Conservation (phyloP, 2,888 invertebrate species). For the Dioctria rufipes region DNA sequence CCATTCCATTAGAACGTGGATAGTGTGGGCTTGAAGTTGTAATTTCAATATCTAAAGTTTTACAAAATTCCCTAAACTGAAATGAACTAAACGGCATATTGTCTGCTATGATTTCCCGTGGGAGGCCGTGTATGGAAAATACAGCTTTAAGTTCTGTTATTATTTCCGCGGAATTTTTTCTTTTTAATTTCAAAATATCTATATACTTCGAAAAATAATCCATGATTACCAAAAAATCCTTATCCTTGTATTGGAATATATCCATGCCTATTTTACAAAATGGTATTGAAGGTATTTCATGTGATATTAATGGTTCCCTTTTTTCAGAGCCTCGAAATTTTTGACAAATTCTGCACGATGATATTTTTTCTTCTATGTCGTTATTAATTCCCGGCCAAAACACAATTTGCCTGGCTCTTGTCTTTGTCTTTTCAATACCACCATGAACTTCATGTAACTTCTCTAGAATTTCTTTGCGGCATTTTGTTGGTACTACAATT, state of each 20-base stretch:
- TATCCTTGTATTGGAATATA: too few relatives aligned
- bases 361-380: background rate
- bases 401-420: background rate
- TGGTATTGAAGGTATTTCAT: too few relatives aligned
- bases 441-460: background rate
- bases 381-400: constrained; percentile 12
- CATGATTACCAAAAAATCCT: constrained; percentile 13
- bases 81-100: constrained; percentile 61
- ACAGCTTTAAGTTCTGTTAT: background rate
- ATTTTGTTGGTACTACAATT: too few relatives aligned
- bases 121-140: constrained; percentile 57
- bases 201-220: constrained; percentile 12
- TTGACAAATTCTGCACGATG: constrained; percentile 1
- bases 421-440: background rate
- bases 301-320: background rate
- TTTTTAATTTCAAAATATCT: constrained; percentile 8
- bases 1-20: constrained; percentile 61
- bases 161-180: background rate
- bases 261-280: too few relatives aligned
- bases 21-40: constrained; percentile 57
- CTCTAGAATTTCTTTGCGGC: constrained; percentile 6
- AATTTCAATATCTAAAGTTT: constrained; percentile 51
- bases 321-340: background rate
- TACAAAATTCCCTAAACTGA: constrained; percentile 60
- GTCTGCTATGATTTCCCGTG: constrained; percentile 59